Evolutionary conservation across 2,888 invertebrate genomes (phyloP).

Genomic region (Tenodera sinensis): DNA sequence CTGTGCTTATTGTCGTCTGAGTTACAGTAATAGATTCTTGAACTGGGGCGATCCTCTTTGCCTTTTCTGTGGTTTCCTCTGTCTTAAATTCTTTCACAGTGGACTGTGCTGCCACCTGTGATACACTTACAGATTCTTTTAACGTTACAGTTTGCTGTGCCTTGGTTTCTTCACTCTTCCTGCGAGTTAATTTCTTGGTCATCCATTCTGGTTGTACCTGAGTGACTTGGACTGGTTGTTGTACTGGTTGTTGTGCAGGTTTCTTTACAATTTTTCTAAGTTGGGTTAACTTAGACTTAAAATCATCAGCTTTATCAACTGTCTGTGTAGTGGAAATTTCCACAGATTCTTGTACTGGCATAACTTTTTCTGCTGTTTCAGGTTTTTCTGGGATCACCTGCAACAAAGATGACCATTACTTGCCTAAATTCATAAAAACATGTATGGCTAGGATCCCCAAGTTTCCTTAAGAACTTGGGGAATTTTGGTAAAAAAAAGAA

Average conservation of each 20-base stretch:
- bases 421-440: background rate
- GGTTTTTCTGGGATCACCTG: background rate
- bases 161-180: slow-evolving; percentile 40
- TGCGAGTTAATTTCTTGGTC: slow-evolving; percentile 32
- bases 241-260: slow-evolving; percentile 37
- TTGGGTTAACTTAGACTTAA: slow-evolving; percentile 37
- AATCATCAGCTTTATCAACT: slow-evolving; percentile 46
- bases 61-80: slow-evolving; percentile 39
- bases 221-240: slow-evolving; percentile 36
- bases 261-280: background rate
- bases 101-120: slow-evolving; percentile 35
- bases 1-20: slow-evolving; percentile 32
- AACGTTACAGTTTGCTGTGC: slow-evolving; percentile 40
- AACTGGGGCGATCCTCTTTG: slow-evolving; percentile 39
- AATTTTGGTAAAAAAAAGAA: too few relatives aligned
- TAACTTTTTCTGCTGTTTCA: slow-evolving; percentile 46
- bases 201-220: slow-evolving; percentile 34
- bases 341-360: slow-evolving; percentile 57
- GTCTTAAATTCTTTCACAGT: slow-evolving; percentile 33
- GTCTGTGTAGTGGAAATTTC: slow-evolving; percentile 59
- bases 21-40: slow-evolving; percentile 37
- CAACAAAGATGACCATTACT: background rate
- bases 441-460: too few relatives aligned
- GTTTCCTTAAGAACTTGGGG: too few relatives aligned
- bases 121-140: slow-evolving; percentile 36